phyloP scores from a whole-genome alignment of 2,797 vertebrate species.

The Cirrhinus mrigala region DNA sequence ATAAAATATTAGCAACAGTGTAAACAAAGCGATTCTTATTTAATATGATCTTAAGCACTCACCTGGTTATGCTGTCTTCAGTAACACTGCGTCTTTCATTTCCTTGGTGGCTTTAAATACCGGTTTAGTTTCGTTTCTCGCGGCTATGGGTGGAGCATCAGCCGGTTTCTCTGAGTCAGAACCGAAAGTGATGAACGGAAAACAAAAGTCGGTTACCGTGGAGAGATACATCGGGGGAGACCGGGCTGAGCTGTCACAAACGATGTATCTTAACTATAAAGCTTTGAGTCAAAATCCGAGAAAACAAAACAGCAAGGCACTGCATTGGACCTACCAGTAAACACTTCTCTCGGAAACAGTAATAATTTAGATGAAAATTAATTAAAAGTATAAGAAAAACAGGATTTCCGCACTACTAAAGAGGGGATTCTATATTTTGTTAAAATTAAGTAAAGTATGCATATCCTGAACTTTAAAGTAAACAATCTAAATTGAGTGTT shows the following conservation, averaged over 20 bases:
- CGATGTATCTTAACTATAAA: too few species aligned
- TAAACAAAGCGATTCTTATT: background rate
- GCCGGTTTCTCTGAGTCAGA: constrained; percentile 28
- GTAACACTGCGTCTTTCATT: too few species aligned
- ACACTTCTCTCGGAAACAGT: background rate
- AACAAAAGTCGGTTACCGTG: background rate
- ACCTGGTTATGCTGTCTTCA: background rate
- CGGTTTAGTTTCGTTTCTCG: constrained; percentile 55
- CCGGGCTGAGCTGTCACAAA: background rate
- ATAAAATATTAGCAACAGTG: background rate
- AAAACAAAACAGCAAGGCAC: background rate
- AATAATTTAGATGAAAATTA: background rate
- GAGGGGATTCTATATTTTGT: background rate
- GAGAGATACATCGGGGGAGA: background rate
- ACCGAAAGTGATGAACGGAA: constrained; percentile 31
- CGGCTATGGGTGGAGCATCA: background rate
- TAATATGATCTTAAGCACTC: background rate
- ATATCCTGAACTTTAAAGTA: background rate
- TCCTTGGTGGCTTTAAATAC: background rate
- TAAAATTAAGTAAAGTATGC: background rate
- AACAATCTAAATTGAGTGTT: background rate
- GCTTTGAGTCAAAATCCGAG: background rate
- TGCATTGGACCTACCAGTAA: background rate
- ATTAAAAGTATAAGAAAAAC: background rate
- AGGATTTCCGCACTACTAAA: background rate